Conservation (phyloP, 2,888 invertebrate genomes). For the Eudasyphora cyanicolor region DNA sequence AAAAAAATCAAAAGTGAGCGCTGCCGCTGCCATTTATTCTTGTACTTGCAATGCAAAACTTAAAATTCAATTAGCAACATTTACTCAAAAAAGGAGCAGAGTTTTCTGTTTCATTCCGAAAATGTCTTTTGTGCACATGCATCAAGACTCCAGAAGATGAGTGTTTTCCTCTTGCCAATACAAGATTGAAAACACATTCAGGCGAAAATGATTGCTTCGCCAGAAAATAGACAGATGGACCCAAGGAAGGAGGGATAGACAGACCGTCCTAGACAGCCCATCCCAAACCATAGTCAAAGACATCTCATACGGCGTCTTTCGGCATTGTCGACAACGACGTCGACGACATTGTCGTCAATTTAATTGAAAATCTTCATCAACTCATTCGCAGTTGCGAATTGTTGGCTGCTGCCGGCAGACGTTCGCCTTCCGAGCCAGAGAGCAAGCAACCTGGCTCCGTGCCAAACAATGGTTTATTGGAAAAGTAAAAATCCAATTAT, state of each 20-base stretch:
- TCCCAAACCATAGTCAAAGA: too few relatives aligned
- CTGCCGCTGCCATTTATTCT: not conserved
- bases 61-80: constrained; percentile 21
- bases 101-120: not conserved
- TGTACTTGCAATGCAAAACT: not conserved
- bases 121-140: not conserved
- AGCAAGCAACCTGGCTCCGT: constrained; percentile 1
- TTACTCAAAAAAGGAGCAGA: not conserved
- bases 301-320: not conserved
- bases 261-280: not conserved
- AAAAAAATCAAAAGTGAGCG: too few relatives aligned
- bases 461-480: constrained; percentile 32
- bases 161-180: too few relatives aligned
- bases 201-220: not conserved
- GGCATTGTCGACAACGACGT: not conserved
- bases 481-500: constrained; percentile 28
- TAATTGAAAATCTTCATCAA: constrained; percentile 36
- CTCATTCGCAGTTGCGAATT: not conserved
- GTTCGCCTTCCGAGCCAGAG: too few relatives aligned
- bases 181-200: too few relatives aligned
- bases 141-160: not conserved
- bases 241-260: not conserved
- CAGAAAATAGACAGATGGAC: not conserved
- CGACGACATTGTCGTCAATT: constrained; percentile 16
- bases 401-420: not conserved